These are phyloP conservation scores for Leucoma salicis DNA, from an alignment of 2,888 invertebrate species.

Conservation along the genomic window DNA sequence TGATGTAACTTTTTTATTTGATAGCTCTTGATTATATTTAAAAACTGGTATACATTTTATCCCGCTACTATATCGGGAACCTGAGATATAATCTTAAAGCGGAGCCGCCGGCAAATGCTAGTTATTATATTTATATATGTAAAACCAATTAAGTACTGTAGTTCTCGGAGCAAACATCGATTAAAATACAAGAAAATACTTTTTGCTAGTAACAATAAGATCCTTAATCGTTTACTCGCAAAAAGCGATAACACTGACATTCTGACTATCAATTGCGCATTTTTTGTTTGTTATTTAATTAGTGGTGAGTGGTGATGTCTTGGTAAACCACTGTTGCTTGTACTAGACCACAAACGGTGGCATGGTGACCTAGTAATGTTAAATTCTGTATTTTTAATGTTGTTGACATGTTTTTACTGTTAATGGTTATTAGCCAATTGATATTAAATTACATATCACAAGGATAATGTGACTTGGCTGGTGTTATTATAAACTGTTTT, in stretches of 20 bases:
- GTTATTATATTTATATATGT: too few species aligned
- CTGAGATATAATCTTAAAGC: too few species aligned
- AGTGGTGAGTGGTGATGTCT: slow-evolving; percentile 9
- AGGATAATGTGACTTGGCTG: not conserved
- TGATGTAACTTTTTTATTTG: too few species aligned
- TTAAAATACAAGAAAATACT: slow-evolving; percentile 7
- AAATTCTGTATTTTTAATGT: not conserved
- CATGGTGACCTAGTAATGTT: slow-evolving; percentile 10
- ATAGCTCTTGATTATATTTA: too few species aligned
- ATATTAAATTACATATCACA: not conserved
- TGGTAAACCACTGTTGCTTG: slow-evolving; percentile 8
- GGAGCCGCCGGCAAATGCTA: too few species aligned
- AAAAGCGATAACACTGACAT: slow-evolving; percentile 1
- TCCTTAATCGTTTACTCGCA: slow-evolving; percentile 4
- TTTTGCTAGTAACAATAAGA: slow-evolving; percentile 3
- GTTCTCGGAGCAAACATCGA: slow-evolving; percentile 9
- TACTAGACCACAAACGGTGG: slow-evolving; percentile 8
- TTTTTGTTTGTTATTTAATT: slow-evolving; percentile 12
- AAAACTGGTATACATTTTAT: too few species aligned
- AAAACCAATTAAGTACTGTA: slow-evolving; percentile 12
- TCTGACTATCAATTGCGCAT: not conserved
- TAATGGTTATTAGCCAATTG: not conserved
- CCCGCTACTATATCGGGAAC: too few species aligned
- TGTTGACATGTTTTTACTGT: slow-evolving; percentile 3
- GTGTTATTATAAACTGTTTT: too few species aligned